Evolutionary conservation across 30 jellyfish, hydroid and myxozoan genomes (phyloP).

Genomic region (Phacellophora camtschatica): DNA sequence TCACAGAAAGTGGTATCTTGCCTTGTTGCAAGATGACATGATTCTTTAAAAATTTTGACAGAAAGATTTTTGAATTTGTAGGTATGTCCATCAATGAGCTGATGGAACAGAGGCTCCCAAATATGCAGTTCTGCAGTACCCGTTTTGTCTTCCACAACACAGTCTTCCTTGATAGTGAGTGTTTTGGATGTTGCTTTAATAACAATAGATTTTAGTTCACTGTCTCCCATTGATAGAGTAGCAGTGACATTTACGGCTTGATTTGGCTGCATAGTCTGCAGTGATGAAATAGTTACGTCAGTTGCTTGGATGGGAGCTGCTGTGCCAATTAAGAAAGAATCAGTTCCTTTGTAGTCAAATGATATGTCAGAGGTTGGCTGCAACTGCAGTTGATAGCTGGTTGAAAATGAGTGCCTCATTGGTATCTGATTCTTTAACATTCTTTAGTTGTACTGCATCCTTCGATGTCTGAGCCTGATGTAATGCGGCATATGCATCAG

Average conservation of each 20-base stretch:
- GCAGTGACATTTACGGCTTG: constrained; percentile 12
- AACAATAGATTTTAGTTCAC: neutral
- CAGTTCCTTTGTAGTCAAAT: neutral
- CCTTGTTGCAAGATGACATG: no score
- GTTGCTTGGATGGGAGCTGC: neutral
- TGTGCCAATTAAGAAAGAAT: neutral
- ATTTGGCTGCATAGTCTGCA: neutral
- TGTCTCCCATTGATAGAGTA: neutral
- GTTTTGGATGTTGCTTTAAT: neutral
- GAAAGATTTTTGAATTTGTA: neutral
- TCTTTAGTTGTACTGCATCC: neutral
- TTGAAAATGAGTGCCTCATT: neutral
- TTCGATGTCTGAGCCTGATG: neutral
- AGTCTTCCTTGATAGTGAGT: constrained; percentile 10
- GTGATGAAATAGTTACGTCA: neutral
- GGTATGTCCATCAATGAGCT: neutral
- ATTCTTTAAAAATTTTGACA: neutral
- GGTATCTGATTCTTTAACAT: neutral
- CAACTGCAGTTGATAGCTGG: neutral
- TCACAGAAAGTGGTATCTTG: no score
- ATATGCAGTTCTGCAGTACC: constrained; percentile 11
- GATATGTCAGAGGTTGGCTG: neutral
- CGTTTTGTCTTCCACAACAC: neutral
- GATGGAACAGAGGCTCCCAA: neutral
- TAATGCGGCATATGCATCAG: neutral